A percentile compares a stretch with the other conserved stretches of the same genome.
phyloP scores from a whole-genome alignment of 2,113 vertebrate genomes.

The Macheiramphus alcinus region DNA sequence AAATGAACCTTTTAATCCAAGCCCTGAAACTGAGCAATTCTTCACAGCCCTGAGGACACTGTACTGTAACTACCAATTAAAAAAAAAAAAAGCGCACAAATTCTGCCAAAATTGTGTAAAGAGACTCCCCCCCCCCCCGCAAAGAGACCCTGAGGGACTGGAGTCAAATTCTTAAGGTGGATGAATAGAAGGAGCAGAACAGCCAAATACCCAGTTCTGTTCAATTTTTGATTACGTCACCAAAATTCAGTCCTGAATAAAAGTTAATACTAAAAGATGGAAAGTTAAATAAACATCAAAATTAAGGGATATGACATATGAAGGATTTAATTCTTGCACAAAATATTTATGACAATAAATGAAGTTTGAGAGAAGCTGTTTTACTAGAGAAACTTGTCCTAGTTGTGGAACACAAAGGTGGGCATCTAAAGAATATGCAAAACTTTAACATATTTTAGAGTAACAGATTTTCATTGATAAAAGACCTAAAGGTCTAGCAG shows the following conservation, averaged over 20 bases:
- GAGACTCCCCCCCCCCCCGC: neutral
- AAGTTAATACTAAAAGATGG: neutral
- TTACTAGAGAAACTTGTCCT: neutral
- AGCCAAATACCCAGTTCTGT: neutral
- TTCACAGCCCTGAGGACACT: neutral
- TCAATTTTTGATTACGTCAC: neutral
- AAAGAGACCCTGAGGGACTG: neutral
- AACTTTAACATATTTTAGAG: neutral
- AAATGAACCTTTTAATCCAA: neutral
- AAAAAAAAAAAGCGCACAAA: neutral
- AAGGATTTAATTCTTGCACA: neutral
- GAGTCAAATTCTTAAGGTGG: neutral
- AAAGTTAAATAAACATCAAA: neutral
- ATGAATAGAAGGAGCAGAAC: neutral
- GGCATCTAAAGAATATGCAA: neutral
- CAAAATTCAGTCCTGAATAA: neutral
- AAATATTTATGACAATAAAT: neutral
- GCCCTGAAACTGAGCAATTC: neutral
- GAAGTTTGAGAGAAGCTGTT: neutral
- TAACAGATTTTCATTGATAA: neutral
- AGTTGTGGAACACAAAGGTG: neutral
- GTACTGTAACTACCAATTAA: neutral
- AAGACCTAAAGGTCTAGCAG: neutral
- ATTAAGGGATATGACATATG: neutral
- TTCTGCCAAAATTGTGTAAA: neutral